These are phyloP conservation scores for Dioctria rufipes DNA, from an alignment of 2,888 invertebrate species.

Conservation along the genomic window DNA sequence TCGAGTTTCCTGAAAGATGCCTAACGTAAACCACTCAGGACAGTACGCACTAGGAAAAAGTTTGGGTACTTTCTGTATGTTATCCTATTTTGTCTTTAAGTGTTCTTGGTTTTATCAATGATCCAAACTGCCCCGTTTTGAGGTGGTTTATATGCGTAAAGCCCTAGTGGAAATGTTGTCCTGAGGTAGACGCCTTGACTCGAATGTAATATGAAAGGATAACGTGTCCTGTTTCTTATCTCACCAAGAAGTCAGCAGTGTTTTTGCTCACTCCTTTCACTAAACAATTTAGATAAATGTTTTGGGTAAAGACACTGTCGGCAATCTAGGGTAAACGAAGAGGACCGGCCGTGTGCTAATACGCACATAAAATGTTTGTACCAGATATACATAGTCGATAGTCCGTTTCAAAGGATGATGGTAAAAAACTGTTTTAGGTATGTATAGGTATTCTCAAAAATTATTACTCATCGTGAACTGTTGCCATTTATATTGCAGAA, in stretches of 20 bases:
- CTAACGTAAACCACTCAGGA: slow-evolving; percentile 2
- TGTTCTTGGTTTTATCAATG: slow-evolving; percentile 58
- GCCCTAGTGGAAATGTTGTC: slow-evolving; percentile 50
- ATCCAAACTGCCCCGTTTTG: slow-evolving; percentile 58
- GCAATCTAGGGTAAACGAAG: slow-evolving; percentile 42
- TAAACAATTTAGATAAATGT: slow-evolving; percentile 60
- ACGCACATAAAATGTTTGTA: slow-evolving; percentile 25
- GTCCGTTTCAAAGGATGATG: slow-evolving; percentile 30
- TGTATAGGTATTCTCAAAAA: neutral
- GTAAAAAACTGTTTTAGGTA: slow-evolving; percentile 16
- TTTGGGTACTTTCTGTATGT: slow-evolving; percentile 32
- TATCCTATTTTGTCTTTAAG: slow-evolving; percentile 39
- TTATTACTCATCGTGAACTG: neutral
- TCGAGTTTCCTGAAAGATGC: slow-evolving; percentile 26
- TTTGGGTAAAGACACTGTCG: slow-evolving; percentile 42
- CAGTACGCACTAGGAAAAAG: slow-evolving; percentile 11
- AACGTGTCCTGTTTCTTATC: slow-evolving; percentile 59
- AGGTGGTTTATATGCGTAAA: slow-evolving; percentile 57
- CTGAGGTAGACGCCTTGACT: slow-evolving; percentile 54
- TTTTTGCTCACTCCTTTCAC: slow-evolving; percentile 56
- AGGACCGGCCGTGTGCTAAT: slow-evolving; percentile 1
- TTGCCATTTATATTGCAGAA: neutral
- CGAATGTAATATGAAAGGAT: slow-evolving; percentile 57
- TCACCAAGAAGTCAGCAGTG: slow-evolving; percentile 53
- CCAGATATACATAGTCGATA: neutral